Evolutionary conservation across 2,797 vertebrate genomes (phyloP).

Genomic region (Muscicapa striata): DNA sequence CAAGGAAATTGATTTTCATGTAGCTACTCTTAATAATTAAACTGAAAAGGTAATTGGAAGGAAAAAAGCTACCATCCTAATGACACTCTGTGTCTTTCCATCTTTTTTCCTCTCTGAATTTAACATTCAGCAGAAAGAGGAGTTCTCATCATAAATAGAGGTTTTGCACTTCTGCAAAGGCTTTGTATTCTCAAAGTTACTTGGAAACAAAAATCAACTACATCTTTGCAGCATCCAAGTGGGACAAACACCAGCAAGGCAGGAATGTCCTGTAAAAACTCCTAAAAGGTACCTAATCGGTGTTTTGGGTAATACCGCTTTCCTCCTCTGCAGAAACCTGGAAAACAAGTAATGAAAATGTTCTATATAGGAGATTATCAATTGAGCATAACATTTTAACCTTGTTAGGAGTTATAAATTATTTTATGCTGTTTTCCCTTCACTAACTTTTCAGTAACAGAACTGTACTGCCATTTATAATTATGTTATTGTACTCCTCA

Average conservation of each 20-base stretch:
- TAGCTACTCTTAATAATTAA: neutral
- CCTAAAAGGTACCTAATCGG: neutral
- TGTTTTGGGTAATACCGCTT: neutral
- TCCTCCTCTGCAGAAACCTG: neutral
- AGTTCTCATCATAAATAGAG: neutral
- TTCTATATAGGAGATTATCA: neutral
- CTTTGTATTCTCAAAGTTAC: neutral
- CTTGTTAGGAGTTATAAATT: neutral
- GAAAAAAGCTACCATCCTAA: neutral
- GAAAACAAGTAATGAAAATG: neutral
- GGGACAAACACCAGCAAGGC: neutral
- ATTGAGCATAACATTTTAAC: neutral
- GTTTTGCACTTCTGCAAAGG: neutral
- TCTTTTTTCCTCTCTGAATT: neutral
- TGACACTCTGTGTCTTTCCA: neutral
- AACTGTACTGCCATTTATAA: neutral
- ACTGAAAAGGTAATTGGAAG: neutral
- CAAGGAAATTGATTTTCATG: neutral
- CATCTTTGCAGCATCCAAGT: neutral
- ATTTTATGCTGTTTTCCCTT: neutral
- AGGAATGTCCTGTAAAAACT: neutral
- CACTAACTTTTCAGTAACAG: neutral
- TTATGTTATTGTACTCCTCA: neutral
- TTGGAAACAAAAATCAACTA: neutral
- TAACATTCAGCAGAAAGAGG: neutral